Evolutionary conservation across 2,888 invertebrate species (phyloP).

Genomic region (Coenonympha arcania): DNA sequence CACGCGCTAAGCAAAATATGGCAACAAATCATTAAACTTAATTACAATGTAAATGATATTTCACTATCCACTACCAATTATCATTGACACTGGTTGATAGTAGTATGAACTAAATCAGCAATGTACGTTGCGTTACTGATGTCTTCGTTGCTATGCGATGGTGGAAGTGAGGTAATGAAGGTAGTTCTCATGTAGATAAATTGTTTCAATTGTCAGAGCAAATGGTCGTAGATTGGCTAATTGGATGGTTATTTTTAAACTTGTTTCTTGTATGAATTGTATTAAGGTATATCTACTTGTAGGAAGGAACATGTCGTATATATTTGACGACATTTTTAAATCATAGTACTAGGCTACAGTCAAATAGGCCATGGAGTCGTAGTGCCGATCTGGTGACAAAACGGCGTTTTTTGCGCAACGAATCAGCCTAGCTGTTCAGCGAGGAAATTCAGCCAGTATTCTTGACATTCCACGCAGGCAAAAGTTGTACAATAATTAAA

Average conservation of each 20-base stretch:
- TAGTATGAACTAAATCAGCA: background rate
- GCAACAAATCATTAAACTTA: slow-evolving; percentile 1
- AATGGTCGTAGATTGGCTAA: slow-evolving; percentile 47
- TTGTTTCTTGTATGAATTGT: slow-evolving; percentile 33
- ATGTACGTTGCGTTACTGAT: slow-evolving; percentile 12
- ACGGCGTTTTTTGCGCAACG: too few relatives aligned
- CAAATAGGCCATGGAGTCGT: too few relatives aligned
- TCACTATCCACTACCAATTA: background rate
- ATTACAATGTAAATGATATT: background rate
- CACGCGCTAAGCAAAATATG: slow-evolving; percentile 14
- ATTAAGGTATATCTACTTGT: slow-evolving; percentile 25
- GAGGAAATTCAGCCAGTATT: too few relatives aligned
- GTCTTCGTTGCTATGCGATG: background rate
- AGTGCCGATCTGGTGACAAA: too few relatives aligned
- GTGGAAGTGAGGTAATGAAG: background rate
- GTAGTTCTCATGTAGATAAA: slow-evolving; percentile 31
- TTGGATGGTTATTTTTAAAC: slow-evolving; percentile 56
- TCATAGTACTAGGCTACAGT: too few relatives aligned
- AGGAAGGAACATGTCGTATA: too few relatives aligned
- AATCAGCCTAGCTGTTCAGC: too few relatives aligned
- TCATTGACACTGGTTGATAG: too few relatives aligned
- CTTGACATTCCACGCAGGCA: too few relatives aligned
- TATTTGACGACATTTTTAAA: too few relatives aligned
- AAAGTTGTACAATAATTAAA: too few relatives aligned
- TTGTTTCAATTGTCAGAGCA: slow-evolving; percentile 47